phyloP scores from a whole-genome alignment of 2,797 vertebrate genomes.

The Acanthopagrus latus region DNA sequence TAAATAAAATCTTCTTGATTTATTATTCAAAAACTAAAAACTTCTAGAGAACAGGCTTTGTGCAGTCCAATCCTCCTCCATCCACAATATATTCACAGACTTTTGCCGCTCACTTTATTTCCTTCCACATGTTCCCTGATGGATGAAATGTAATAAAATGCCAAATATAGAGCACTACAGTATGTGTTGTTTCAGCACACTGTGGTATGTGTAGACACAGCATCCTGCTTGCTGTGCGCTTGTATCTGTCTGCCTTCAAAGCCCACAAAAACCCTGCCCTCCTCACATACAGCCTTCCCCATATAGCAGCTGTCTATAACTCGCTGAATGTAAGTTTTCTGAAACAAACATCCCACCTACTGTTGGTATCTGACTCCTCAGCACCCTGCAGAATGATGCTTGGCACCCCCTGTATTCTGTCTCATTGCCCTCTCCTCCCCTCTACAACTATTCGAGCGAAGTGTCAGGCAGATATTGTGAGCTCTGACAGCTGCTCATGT shows the following conservation, averaged over 20 bases:
- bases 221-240: constrained; percentile 22
- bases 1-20: background rate
- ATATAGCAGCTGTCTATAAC: constrained; percentile 38
- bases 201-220: constrained; percentile 35
- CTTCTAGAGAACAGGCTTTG: background rate
- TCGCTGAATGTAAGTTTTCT: constrained; percentile 45
- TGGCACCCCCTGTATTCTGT: constrained; percentile 36
- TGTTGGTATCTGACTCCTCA: constrained; percentile 43
- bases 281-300: constrained; percentile 24
- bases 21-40: background rate
- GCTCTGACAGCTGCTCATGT: constrained; percentile 14
- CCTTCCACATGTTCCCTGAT: constrained; percentile 20
- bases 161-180: constrained; percentile 40
- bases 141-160: constrained; percentile 43
- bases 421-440: constrained; percentile 32
- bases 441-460: constrained; percentile 34
- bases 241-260: constrained; percentile 52
- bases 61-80: background rate
- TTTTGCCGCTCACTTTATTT: constrained; percentile 12
- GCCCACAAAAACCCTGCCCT: constrained; percentile 24
- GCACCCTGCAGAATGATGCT: constrained; percentile 34
- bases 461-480: constrained; percentile 34
- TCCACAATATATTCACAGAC: constrained; percentile 1
- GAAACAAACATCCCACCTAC: constrained; percentile 43
- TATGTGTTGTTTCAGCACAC: constrained; percentile 48